Evolutionary conservation across 2,113 vertebrate genomes (phyloP), one percentile per base, ranked within the genome.

Genomic region (Gasterosteus aculeatus): DNA sequence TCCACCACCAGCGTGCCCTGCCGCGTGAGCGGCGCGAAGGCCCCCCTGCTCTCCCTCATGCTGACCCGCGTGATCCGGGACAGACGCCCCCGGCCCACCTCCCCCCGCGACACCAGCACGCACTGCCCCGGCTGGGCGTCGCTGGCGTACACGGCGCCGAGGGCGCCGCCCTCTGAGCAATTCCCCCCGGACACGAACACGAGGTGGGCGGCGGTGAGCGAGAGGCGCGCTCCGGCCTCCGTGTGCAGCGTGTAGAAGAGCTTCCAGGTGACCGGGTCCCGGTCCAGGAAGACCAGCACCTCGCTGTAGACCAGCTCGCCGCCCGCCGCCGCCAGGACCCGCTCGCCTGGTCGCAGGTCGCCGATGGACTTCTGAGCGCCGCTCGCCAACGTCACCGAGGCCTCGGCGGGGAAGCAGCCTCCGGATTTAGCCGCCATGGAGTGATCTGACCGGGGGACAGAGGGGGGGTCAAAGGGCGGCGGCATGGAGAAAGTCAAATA

Each of bases 391-490:
- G 87, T 95, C 11, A 96, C 95, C 81, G 89, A 86, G 0, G 97
- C 94, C 78, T 85, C 78, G 9, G 95, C 95, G 0, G 96, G 97
- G 82, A 98, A 99, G 93, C 97, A 98, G 62, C 97, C 97, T 0
- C 97, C 97, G 0, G 97, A 96, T 90, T 96, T 98, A 19, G 96
- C 96, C 0, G 97, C 97, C 0, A 96, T 95, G 0, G 97, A 97
- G 85, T 98, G 96, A 69, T 98, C 97, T 99, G 94, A 77, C 41
- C 78, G 64, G 78, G 31, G 64, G 46, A 78, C 3, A 65, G 22
- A 57, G 9, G 46, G 7, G 19, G 9, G 4, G 47, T 53, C 14
- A 49, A 4, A 64, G 19, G 12, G 47, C 16, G 10, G 6, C 62
- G 22, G 19, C 54, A 22, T 3, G n/a, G 1, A 38, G 60, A 73